Evolutionary conservation across 2,888 invertebrate species (phyloP).

Genomic region (Drosophila greeni): DNA sequence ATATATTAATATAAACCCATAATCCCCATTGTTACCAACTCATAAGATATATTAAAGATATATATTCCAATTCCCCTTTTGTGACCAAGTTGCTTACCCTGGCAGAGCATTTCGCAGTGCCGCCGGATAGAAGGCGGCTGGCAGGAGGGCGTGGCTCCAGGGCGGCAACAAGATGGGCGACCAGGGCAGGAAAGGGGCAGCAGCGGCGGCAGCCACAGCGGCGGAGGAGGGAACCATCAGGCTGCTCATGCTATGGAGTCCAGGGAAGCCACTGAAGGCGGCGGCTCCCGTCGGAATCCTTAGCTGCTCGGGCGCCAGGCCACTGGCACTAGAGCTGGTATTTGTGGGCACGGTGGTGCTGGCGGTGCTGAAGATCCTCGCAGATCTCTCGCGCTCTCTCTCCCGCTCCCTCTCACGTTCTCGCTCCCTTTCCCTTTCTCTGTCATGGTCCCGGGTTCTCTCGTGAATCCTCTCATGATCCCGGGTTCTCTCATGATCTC

Average conservation of each 20-base stretch:
- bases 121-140: slow-evolving; percentile 85
- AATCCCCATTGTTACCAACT: not conserved
- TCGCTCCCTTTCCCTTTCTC: slow-evolving; percentile 15
- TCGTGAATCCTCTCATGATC: slow-evolving; percentile 1
- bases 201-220: slow-evolving; percentile 82
- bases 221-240: slow-evolving; percentile 78
- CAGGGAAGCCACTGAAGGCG: slow-evolving; percentile 75
- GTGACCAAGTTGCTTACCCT: slow-evolving; percentile 81
- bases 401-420: slow-evolving; percentile 32
- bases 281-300: slow-evolving; percentile 77
- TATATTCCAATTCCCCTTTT: not conserved
- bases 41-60: not conserved
- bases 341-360: slow-evolving; percentile 69
- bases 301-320: slow-evolving; percentile 67
- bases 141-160: slow-evolving; percentile 86
- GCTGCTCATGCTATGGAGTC: slow-evolving; percentile 76
- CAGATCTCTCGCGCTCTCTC: slow-evolving; percentile 24
- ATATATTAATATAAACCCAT: not conserved
- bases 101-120: slow-evolving; percentile 86
- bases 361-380: slow-evolving; percentile 58
- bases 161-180: slow-evolving; percentile 85
- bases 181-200: slow-evolving; percentile 87
- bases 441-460: not conserved
- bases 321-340: slow-evolving; percentile 47
- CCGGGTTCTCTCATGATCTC: not conserved